Conservation (phyloP, 2,888 invertebrate genomes). For the Eupithecia subumbrata region DNA sequence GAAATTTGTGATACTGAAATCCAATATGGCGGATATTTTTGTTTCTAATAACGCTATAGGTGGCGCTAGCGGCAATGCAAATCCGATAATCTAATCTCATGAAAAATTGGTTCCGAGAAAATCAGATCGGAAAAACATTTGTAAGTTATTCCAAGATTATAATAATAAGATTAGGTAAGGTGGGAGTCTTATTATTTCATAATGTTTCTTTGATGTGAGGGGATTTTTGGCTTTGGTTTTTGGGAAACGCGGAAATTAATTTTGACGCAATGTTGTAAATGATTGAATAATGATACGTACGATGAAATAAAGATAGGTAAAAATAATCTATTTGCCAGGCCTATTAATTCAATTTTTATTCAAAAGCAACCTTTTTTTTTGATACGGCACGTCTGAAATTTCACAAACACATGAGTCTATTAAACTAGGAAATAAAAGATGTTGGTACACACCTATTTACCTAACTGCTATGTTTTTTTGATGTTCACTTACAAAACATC, state of each 20-base stretch:
- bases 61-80: conserved; percentile 80
- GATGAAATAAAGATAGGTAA: background rate
- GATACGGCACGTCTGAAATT: no score
- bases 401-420: no score
- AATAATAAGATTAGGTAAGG: conserved; percentile 81
- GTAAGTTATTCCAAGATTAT: conserved; percentile 79
- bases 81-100: conserved; percentile 80
- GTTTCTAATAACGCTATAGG: conserved; percentile 64
- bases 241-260: conserved; percentile 58
- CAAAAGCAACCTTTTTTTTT: no score
- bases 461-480: no score
- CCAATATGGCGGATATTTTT: conserved; percentile 41
- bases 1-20: background rate
- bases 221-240: conserved; percentile 51
- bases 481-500: no score
- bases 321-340: background rate
- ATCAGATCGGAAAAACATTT: conserved; percentile 80
- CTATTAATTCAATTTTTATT: no score
- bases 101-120: conserved; percentile 75
- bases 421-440: no score
- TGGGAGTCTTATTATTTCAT: conserved; percentile 74
- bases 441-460: no score
- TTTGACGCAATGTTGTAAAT: conserved; percentile 17
- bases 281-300: conserved; percentile 21
- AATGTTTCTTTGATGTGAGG: conserved; percentile 75